phyloP scores from a whole-genome alignment of 2,113 vertebrate species.

The Aphyosemion australe region DNA sequence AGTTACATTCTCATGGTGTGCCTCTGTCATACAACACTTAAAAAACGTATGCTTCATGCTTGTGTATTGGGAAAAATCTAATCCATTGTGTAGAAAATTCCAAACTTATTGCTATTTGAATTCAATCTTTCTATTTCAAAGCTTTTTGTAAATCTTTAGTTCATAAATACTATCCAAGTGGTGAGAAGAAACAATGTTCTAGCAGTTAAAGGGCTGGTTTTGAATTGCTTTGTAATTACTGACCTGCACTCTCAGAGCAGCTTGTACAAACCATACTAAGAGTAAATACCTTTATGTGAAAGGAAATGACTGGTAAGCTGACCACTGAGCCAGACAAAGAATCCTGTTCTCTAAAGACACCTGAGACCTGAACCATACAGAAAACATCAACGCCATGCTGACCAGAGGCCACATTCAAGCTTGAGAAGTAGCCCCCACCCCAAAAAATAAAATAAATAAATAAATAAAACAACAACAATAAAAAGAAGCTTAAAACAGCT shows the following conservation, averaged over 20 bases:
- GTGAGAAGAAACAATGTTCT: slow-evolving; percentile 41
- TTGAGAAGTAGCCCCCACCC: slow-evolving; percentile 3
- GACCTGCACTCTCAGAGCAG: slow-evolving; percentile 37
- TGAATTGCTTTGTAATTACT: slow-evolving; percentile 71
- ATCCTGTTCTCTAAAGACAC: slow-evolving; percentile 41
- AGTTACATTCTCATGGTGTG: slow-evolving; percentile 19
- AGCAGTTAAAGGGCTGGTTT: slow-evolving; percentile 50
- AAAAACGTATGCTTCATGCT: neutral
- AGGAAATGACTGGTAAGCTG: slow-evolving; percentile 56
- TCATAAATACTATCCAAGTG: slow-evolving; percentile 27
- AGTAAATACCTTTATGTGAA: slow-evolving; percentile 61
- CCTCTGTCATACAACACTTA: neutral
- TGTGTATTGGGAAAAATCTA: too few species aligned
- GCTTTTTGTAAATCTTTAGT: too few species aligned
- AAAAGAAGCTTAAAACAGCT: neutral
- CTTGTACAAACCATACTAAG: slow-evolving; percentile 57
- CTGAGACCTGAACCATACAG: slow-evolving; percentile 45
- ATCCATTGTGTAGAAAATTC: too few species aligned
- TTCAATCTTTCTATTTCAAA: too few species aligned
- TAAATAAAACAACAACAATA: too few species aligned
- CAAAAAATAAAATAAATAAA: too few species aligned
- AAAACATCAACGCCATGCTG: slow-evolving; percentile 34
- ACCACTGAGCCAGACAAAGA: slow-evolving; percentile 52
- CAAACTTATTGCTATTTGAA: too few species aligned
- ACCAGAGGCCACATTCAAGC: slow-evolving; percentile 13